A percentile compares a stretch with the other conserved stretches of the same genome.
Conservation (phyloP, 2,888 invertebrate genomes). For the Nezara viridula region DNA sequence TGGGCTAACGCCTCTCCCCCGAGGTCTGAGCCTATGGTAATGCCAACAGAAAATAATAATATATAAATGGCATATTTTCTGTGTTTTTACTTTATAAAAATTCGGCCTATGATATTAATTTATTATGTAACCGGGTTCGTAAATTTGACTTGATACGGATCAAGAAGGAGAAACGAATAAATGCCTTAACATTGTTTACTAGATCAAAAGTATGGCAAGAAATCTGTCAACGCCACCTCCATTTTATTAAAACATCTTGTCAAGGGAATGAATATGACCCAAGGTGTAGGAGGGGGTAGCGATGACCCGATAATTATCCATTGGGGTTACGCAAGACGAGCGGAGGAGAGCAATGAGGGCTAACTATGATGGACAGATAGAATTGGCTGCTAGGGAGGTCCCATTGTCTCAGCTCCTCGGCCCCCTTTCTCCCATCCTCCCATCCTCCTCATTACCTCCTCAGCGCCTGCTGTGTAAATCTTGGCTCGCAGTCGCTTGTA, state of each 20-base stretch:
- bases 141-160: too few species aligned
- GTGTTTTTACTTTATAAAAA: too few species aligned
- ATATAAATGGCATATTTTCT: too few species aligned
- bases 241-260: neutral
- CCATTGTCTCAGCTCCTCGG: conserved; percentile 37
- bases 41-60: too few species aligned
- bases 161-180: too few species aligned
- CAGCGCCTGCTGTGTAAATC: neutral
- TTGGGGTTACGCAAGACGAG: conserved; percentile 23
- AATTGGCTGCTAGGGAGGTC: conserved; percentile 54
- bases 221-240: neutral
- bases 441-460: conserved; percentile 14
- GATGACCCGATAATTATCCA: conserved; percentile 40
- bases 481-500: neutral
- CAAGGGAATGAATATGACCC: neutral
- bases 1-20: too few species aligned
- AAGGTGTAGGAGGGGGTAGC: conserved; percentile 15
- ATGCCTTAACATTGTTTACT: too few species aligned
- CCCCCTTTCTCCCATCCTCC: neutral
- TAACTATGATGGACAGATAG: conserved; percentile 57
- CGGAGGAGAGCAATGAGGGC: conserved; percentile 31
- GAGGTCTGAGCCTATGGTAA: too few species aligned
- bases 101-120: too few species aligned
- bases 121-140: too few species aligned
- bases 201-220: too few species aligned